A percentile compares a stretch with the other conserved stretches of the same genome.
Conservation (phyloP, 2,113 vertebrate species). For the Hypocryptadius cinnamomeus region DNA sequence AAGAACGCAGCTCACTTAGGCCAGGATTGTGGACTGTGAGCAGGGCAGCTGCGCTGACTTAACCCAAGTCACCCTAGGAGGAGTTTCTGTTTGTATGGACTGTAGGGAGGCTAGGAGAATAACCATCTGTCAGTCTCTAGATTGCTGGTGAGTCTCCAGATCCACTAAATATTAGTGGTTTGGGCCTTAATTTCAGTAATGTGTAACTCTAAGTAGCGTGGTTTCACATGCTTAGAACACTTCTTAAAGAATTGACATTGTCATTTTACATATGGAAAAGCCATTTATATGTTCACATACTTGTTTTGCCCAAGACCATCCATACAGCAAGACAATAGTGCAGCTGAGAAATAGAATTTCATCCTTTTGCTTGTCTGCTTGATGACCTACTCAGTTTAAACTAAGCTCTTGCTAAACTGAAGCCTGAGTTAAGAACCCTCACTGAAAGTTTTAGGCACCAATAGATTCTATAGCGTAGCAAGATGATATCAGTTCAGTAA, state of each 20-base stretch:
- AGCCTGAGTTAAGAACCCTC: background rate
- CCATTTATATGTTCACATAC: background rate
- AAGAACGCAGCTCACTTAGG: accelerated
- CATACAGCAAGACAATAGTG: background rate
- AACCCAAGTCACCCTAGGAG: background rate
- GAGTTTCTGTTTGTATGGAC: background rate
- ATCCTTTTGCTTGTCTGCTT: background rate
- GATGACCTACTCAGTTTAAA: background rate
- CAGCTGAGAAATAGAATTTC: background rate
- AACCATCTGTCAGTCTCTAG: background rate
- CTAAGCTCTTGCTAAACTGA: background rate
- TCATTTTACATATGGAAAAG: background rate
- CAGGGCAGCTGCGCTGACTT: accelerated
- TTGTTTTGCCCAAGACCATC: background rate
- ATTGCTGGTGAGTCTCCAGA: background rate
- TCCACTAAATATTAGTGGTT: background rate
- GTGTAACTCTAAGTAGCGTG: background rate
- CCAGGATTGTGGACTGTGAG: background rate
- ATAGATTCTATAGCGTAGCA: background rate
- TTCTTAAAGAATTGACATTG: background rate
- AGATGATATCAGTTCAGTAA: background rate
- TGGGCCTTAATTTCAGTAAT: background rate
- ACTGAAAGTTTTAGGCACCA: background rate
- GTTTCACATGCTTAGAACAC: background rate
- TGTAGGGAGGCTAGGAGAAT: background rate